Base-by-base conservation (phyloP, 2,113 vertebrate species). In the Tupaia tana region DNA sequence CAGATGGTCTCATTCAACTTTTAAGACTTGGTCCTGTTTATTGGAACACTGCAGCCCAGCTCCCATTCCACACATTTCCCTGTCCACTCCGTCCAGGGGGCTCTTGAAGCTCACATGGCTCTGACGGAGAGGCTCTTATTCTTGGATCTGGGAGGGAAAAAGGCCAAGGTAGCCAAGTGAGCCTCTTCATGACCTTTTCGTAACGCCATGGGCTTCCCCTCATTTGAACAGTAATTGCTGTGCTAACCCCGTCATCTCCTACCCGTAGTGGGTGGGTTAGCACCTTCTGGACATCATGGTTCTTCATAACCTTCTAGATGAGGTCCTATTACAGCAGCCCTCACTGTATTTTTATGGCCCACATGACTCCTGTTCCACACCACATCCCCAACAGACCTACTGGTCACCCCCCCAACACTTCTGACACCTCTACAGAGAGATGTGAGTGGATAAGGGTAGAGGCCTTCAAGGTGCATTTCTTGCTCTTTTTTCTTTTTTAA, bases 11-110 rank as follows among this genome's bases (percentile, higher is more conserved):
- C 73, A 8, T 66, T 89, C 22, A 1, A 27, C 58, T 61, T 66
- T 64, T 79, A 67, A 73, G 67, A 82, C 16, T 27, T 9, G 10
- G 4, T 58, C 15, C 58, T 27, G 9, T 59, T 77, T 7, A 27
- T 22, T 4, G 61, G 19, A 74, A 64, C 34, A 34, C 34, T 64
- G 56, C 12, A 25, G 25, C 9, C 19, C 22, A 3, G 27, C 14
- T 31, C 18, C 15, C 22, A 3, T 58, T 18, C 10, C 9, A 43
- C 54, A 89, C 8, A 54, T 86, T n/a, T 64, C 8, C 22, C 18
- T 20, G 18, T 10, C 25, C 14, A 2, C 3, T 14, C 24, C 29
- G 22, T 3, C 64, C 4, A 9, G 15, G 5, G 0, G 7, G 6
- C 27, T 27, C 27, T 25, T 64, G 22, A 1, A 19, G 63, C 14